Evolutionary conservation across 2,888 invertebrate species (phyloP).

Genomic region (Drosophila meridiana): DNA sequence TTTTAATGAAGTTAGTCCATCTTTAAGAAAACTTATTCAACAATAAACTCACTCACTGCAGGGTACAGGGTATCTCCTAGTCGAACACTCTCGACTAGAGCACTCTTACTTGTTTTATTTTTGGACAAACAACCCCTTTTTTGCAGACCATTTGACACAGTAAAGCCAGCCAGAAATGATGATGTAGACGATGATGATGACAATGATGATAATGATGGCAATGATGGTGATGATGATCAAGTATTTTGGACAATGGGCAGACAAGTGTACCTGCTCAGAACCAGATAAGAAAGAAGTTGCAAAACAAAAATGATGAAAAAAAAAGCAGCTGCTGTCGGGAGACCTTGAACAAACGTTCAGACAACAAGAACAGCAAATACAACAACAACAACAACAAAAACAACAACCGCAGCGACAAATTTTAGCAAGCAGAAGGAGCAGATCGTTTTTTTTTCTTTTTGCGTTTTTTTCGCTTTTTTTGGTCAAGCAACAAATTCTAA

Average conservation of each 20-base stretch:
- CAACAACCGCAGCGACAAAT: constrained; percentile 71
- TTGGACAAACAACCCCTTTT: constrained; percentile 53
- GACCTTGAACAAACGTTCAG: constrained; percentile 69
- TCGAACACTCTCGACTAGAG: no score
- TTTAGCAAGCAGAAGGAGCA: constrained; percentile 38
- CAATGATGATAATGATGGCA: constrained; percentile 29
- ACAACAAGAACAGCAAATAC: constrained; percentile 28
- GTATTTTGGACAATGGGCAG: constrained; percentile 61
- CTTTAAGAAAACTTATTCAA: no score
- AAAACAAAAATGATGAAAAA: constrained; percentile 18
- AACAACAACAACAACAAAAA: constrained; percentile 17
- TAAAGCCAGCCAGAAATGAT: constrained; percentile 48
- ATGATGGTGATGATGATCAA: constrained; percentile 26
- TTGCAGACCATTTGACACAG: constrained; percentile 74
- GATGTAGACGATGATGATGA: constrained; percentile 25
- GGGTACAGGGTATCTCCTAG: no score
- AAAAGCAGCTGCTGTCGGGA: constrained; percentile 65
- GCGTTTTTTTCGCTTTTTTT: constrained; percentile 18
- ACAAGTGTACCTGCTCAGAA: constrained; percentile 73
- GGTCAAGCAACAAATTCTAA: constrained; percentile 68
- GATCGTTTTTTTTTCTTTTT: constrained; percentile 13
- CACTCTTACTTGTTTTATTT: neutral
- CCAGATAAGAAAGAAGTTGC: constrained; percentile 16
- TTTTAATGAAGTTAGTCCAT: no score
- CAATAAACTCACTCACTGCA: no score